These are phyloP conservation scores for Doris montereyensis DNA, from an alignment of 2,888 invertebrate species.

Conservation along the genomic window DNA sequence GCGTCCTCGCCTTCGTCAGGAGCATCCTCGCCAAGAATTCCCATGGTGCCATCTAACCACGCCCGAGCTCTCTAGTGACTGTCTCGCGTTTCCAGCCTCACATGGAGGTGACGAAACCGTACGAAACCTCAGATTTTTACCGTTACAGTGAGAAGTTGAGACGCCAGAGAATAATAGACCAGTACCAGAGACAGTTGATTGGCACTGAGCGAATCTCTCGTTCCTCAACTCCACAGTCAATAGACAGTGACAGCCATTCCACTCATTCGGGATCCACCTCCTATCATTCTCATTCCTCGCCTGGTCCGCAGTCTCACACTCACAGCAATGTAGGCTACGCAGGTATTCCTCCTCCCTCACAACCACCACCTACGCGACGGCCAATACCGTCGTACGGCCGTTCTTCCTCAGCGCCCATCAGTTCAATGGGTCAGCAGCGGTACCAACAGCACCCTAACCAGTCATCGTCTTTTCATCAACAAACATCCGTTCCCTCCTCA, in stretches of 20 bases:
- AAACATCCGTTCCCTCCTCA: conserved; percentile 24
- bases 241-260: conserved; percentile 55
- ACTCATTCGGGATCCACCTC: conserved; percentile 50
- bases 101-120: conserved; percentile 92
- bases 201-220: conserved; percentile 51
- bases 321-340: conserved; percentile 25
- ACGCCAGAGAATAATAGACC: conserved; percentile 75
- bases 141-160: conserved; percentile 96
- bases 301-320: conserved; percentile 38
- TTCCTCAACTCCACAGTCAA: conserved; percentile 58
- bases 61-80: conserved; percentile 60
- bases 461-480: too few relatives aligned
- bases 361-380: conserved; percentile 31
- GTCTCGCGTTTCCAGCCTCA: conserved; percentile 62
- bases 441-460: conserved; percentile 14
- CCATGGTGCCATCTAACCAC: conserved; percentile 28
- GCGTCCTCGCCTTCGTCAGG: conserved; percentile 29
- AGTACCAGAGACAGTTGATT: conserved; percentile 63
- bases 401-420: conserved; percentile 35
- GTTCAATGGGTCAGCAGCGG: conserved; percentile 6
- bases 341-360: conserved; percentile 20
- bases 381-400: conserved; percentile 28
- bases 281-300: conserved; percentile 42
- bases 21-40: conserved; percentile 37
- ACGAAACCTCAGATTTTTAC: conserved; percentile 98